Evolutionary conservation across 2,888 invertebrate genomes (phyloP), one percentile per base, ranked within the genome.

Genomic region (Cantharis flavilabris): DNA sequence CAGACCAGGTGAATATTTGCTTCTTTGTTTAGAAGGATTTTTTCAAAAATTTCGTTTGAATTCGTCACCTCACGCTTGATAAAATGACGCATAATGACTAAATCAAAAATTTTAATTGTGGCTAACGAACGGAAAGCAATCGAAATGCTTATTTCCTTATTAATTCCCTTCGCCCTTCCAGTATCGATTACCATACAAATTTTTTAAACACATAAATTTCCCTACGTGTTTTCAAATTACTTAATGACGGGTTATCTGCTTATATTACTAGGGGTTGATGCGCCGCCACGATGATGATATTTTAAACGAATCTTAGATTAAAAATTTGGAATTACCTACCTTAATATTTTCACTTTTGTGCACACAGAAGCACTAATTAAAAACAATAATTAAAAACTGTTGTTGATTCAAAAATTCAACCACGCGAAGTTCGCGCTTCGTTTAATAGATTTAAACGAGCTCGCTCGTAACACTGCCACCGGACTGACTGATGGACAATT

Each of bases 401-500:
- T n/a, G 49, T 0, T 49, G n/a, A n/a, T 49, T 7, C 2, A 49
- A 49, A 49, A 49, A 49, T n/a, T 33, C 9, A 9, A 49, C 49
- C n/a, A 49, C 49, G 49, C 49, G 33, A 49, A 49, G 49, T 49
- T 49, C 49, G 49, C 49, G 65, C 26, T 67, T 67, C 26, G 26
- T 23, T 73, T 69, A 71, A 71, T 77, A 73, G 49, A 62, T 28
- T 70, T 33, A 30, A 70, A 70, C 18, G 23, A 30, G 63, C 26
- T 63, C 71, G 69, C 71, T 71, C 49, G 65, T 23, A 33, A 11
- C 14, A 63, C 71, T 28, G 65, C 9, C 72, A 14, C 14, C 7
- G 30, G 28, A 30, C 26, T 26, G 71, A 77, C 77, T 77, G 77
- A 69, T 70, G 70, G 65, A 23, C 69, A 67, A 67, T 67, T 67